Evolutionary conservation across 1,140 invertebrate species (phyloP).

Genomic region (Tetragonula clypearis): DNA sequence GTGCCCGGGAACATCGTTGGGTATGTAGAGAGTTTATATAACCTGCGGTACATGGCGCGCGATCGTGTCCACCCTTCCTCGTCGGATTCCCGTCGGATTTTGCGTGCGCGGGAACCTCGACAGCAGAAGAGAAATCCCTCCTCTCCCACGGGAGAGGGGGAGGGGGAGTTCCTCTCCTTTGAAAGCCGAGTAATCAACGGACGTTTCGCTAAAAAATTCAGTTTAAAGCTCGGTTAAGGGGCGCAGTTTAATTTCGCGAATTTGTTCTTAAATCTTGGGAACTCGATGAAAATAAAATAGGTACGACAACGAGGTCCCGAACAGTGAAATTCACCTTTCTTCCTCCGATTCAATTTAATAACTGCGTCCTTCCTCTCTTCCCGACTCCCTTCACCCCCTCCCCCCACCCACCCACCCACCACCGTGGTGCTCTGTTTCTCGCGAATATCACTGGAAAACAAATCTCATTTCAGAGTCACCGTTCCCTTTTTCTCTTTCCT

Average conservation of each 20-base stretch:
- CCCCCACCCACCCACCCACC: no score
- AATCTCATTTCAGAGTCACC: neutral
- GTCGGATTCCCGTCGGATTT: neutral
- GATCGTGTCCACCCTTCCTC: neutral
- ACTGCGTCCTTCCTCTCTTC: neutral
- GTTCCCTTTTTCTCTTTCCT: neutral
- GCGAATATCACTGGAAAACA: neutral
- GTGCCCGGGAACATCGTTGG: neutral
- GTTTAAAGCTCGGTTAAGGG: neutral
- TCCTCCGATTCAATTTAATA: neutral
- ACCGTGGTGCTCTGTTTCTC: neutral
- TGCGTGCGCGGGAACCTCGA: neutral
- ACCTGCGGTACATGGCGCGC: no score
- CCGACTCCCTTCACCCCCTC: no score
- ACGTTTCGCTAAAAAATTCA: neutral
- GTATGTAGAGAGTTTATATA: neutral
- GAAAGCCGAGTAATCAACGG: neutral
- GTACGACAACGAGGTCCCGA: no score
- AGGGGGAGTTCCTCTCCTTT: neutral
- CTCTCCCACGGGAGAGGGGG: neutral
- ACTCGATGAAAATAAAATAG: neutral
- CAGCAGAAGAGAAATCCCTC: neutral
- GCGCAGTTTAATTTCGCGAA: neutral
- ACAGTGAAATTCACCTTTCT: neutral
- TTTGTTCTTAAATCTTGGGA: neutral